Percentiles rank a stretch among this genome's conserved stretches.
These are phyloP conservation scores for Stegastes partitus DNA, from an alignment of 2,113 vertebrate species.

Conservation along the genomic window DNA sequence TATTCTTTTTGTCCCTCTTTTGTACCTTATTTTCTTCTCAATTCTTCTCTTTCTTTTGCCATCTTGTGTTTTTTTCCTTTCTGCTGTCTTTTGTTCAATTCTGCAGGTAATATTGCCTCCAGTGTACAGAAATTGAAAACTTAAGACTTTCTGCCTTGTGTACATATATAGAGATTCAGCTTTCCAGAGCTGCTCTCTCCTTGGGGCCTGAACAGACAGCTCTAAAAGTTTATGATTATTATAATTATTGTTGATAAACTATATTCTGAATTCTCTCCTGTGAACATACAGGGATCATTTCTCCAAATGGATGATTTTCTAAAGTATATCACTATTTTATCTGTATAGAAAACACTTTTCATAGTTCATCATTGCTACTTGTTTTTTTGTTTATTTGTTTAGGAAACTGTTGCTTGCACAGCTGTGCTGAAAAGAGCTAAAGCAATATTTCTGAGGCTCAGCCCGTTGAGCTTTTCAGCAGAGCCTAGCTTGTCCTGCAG, in stretches of 20 bases:
- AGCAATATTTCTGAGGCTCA: conserved; percentile 77
- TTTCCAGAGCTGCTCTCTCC: conserved; percentile 62
- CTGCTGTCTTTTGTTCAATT: conserved; percentile 35
- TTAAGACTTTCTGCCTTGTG: conserved; percentile 78
- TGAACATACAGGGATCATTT: conserved; percentile 68
- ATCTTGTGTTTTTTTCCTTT: conserved; percentile 21
- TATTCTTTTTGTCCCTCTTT: not conserved
- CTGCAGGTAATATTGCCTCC: conserved; percentile 55
- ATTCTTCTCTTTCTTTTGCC: conserved; percentile 1
- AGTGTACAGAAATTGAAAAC: conserved; percentile 66
- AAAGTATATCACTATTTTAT: conserved; percentile 54
- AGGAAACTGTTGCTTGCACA: conserved; percentile 63
- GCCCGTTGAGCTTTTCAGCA: conserved; percentile 58
- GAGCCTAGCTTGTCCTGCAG: conserved; percentile 70
- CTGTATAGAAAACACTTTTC: conserved; percentile 66
- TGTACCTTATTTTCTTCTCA: not conserved
- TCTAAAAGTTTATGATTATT: conserved; percentile 60
- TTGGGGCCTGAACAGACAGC: conserved; percentile 62
- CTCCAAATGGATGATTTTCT: conserved; percentile 66
- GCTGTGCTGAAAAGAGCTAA: conserved; percentile 75
- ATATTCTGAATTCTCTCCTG: conserved; percentile 61
- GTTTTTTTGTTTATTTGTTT: conserved; percentile 2
- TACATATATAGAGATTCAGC: conserved; percentile 71
- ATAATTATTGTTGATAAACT: conserved; percentile 66
- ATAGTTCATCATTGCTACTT: conserved; percentile 54